Evolutionary conservation across 2,888 invertebrate genomes (phyloP), one percentile per base, ranked within the genome.

Genomic region (Ommatoiulus sabulosus): DNA sequence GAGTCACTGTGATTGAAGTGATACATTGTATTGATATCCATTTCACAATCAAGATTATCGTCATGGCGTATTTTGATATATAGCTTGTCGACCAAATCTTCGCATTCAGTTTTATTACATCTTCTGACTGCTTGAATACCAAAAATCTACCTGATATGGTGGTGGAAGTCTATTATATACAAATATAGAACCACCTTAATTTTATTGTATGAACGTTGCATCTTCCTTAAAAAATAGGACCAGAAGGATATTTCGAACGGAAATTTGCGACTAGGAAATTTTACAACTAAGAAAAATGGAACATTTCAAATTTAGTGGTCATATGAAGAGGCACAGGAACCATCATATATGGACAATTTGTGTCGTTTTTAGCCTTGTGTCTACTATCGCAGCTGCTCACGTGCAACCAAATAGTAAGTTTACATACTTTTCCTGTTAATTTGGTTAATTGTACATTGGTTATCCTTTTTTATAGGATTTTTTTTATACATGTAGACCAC

Each of bases 41-140:
- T 63, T 63, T 52, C 15, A 63, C 63, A n/a, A 63, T 63, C 63
- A 63, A 63, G 63, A 63, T 63, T 63, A 63, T 63, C 63, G 63
- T n/a, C 63, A 17, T 63, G n/a, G 63, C 7, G 6, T 17, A n/a
- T 3, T 17, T n/a, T 63, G 63, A 63, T 63, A n/a, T n/a, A 63
- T n/a, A n/a, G 63, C 63, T 5, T n/a, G 63, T 63, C n/a, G n/a
- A 63, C 63, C n/a, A 12, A 63, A 63, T 63, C 63, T n/a, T 63
- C 12, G 3, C 63, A n/a, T 17, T n/a, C n/a, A 63, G 63, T 52
- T n/a, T 63, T n/a, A 63, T 63, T 63, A 63, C 63, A 63, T 63
- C n/a, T n/a, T 63, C 63, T n/a, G 63, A 63, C 63, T 63, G 63
- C 12, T 17, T 63, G 63, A 5, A 63, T 5, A n/a, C n/a, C n/a